Percentiles rank a stretch among this genome's conserved stretches.
Conservation (phyloP, 2,888 invertebrate species). For the Lasiommata megera region DNA sequence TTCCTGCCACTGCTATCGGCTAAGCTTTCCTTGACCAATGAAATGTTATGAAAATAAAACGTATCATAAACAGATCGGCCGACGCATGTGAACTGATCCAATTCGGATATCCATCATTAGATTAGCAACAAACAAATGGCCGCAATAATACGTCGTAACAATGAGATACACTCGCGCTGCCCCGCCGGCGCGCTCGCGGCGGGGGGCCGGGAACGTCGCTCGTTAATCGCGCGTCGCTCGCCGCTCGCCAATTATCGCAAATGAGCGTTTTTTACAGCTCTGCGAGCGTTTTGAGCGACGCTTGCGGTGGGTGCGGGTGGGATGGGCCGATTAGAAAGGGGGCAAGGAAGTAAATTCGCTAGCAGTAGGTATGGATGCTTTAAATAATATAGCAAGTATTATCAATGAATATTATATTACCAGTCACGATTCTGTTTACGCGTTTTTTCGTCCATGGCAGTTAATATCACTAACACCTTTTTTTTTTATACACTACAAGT, state of each 20-base stretch:
- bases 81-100: slow-evolving; percentile 8
- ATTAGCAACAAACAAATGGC: slow-evolving; percentile 1
- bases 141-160: not conserved
- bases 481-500: too few relatives aligned
- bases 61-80: not conserved
- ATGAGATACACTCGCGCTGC: not conserved
- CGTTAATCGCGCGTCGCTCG: slow-evolving; percentile 45
- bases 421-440: too few relatives aligned
- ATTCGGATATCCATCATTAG: slow-evolving; percentile 4
- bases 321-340: not conserved
- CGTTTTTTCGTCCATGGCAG: too few relatives aligned
- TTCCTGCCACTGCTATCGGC: too few relatives aligned
- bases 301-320: not conserved
- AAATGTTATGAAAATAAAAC: too few relatives aligned
- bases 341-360: not conserved
- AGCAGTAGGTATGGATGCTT: not conserved
- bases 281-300: slow-evolving; percentile 28
- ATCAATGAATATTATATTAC: too few relatives aligned
- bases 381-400: too few relatives aligned
- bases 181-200: slow-evolving; percentile 38
- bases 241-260: slow-evolving; percentile 24
- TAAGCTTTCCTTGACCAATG: too few relatives aligned
- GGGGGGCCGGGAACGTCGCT: slow-evolving; percentile 57
- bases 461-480: too few relatives aligned
- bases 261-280: slow-evolving; percentile 24